Conservation (phyloP, 2,797 vertebrate genomes). For the Nyctibius grandis region DNA sequence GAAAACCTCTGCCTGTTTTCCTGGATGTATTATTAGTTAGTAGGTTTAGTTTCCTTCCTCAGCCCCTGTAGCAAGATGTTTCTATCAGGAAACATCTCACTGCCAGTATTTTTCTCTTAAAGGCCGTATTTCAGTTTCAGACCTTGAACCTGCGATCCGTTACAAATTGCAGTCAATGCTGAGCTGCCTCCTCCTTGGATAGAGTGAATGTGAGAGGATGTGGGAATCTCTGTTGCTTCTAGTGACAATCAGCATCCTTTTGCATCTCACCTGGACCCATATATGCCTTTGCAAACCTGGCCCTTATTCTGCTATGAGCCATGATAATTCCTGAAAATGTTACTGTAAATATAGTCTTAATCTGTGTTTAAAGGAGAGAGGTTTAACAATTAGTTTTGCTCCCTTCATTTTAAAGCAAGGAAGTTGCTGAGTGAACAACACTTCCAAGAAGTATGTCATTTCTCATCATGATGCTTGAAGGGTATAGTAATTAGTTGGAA, state of each 20-base stretch:
- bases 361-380: not conserved
- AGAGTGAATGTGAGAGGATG: not conserved
- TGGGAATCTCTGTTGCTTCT: not conserved
- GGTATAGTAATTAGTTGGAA: slow-evolving; percentile 5
- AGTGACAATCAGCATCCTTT: not conserved
- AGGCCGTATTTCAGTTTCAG: not conserved
- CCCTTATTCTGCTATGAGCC: not conserved
- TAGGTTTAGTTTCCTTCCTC: not conserved
- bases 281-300: not conserved
- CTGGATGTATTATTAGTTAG: not conserved
- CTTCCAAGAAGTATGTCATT: not conserved
- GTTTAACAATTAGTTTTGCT: not conserved
- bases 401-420: not conserved
- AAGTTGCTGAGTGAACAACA: not conserved
- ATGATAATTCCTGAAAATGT: not conserved
- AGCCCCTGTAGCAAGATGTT: not conserved
- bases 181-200: not conserved
- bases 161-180: rapidly evolving
- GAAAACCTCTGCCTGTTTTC: not conserved
- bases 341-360: not conserved
- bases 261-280: not conserved
- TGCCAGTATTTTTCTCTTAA: not conserved
- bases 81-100: not conserved
- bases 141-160: not conserved
- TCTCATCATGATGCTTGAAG: not conserved